Conservation (phyloP, 2,113 vertebrate genomes). For the Sinosuthora webbiana region DNA sequence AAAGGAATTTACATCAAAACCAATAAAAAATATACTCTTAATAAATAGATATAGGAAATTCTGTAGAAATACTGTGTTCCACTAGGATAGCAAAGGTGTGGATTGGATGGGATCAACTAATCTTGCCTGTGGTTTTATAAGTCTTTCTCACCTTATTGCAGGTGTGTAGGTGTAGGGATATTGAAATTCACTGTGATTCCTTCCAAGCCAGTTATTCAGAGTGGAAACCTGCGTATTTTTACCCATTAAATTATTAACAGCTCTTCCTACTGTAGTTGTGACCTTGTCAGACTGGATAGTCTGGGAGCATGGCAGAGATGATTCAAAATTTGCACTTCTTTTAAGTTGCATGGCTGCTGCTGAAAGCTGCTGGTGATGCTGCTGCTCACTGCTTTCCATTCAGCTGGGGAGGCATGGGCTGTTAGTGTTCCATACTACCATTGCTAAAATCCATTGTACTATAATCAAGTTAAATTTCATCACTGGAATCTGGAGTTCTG, state of each 20-base stretch:
- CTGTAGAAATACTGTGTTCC: neutral
- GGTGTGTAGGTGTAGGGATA: neutral
- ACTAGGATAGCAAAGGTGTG: neutral
- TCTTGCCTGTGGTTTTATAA: neutral
- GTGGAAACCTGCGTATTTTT: neutral
- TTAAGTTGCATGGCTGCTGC: neutral
- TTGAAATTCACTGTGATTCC: neutral
- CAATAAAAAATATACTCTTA: neutral
- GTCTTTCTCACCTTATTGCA: neutral
- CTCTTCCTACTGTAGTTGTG: neutral
- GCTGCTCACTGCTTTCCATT: neutral
- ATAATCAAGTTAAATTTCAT: neutral
- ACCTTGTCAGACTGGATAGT: neutral
- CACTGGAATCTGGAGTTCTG: neutral
- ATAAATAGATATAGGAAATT: neutral
- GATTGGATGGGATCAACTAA: neutral
- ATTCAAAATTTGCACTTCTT: neutral
- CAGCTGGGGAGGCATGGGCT: neutral
- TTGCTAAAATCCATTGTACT: neutral
- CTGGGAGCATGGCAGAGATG: neutral
- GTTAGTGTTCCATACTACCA: neutral
- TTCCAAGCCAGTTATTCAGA: neutral
- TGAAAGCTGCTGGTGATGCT: neutral
- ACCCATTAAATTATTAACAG: neutral
- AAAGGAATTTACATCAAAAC: neutral